These are phyloP conservation scores for Merops nubicus DNA, from an alignment of 2,113 vertebrate species.

Conservation along the genomic window DNA sequence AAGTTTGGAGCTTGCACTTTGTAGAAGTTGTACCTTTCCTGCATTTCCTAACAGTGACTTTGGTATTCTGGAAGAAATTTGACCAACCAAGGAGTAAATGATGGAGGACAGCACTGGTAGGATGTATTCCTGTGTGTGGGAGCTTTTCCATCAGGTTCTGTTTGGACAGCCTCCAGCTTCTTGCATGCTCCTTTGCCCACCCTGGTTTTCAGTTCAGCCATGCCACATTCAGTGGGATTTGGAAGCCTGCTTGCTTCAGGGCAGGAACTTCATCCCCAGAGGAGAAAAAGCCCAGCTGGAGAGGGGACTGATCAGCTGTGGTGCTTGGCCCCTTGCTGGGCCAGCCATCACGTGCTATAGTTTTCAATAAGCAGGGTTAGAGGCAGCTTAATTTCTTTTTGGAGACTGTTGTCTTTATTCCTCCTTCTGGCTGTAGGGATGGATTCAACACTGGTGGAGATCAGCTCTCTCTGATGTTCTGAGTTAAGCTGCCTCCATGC, in stretches of 20 bases:
- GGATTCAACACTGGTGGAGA: not conserved
- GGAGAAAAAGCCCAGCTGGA: not conserved
- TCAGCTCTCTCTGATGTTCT: not conserved
- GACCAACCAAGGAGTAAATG: not conserved
- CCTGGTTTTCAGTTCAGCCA: not conserved
- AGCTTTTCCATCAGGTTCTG: not conserved
- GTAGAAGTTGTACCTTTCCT: not conserved
- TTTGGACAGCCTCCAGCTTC: not conserved
- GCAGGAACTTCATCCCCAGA: not conserved
- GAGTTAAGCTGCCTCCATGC: not conserved
- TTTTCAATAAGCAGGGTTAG: not conserved
- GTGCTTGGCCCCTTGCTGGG: not conserved
- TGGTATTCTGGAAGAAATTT: not conserved
- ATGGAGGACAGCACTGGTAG: not conserved
- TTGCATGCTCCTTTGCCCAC: not conserved
- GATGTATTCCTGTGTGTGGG: rapidly evolving
- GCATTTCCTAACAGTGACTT: not conserved
- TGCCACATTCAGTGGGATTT: not conserved
- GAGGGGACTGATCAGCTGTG: not conserved
- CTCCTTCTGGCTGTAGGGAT: not conserved
- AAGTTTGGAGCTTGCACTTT: not conserved
- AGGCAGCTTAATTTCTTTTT: too few relatives aligned
- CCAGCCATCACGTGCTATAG: not conserved
- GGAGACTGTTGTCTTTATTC: not conserved
- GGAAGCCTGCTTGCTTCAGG: not conserved